These are phyloP conservation scores for Cryptotis parvus DNA, from an alignment of 2,113 vertebrate species.

Conservation along the genomic window DNA sequence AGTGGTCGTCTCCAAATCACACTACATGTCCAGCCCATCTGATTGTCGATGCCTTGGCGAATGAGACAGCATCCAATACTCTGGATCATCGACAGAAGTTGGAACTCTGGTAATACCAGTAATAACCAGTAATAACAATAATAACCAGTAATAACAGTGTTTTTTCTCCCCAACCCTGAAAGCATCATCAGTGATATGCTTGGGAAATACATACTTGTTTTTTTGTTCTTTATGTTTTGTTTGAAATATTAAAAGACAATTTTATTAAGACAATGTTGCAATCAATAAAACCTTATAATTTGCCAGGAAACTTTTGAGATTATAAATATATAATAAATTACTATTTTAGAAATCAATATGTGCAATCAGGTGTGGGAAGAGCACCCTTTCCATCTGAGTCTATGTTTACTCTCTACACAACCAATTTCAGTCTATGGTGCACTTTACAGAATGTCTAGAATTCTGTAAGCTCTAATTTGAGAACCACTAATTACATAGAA, in stretches of 20 bases:
- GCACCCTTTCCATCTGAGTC: rapidly evolving
- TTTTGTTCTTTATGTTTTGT: not conserved
- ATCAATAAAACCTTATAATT: too few species aligned
- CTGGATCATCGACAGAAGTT: too few species aligned
- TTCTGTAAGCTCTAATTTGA: not conserved
- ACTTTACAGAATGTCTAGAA: not conserved
- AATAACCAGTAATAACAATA: too few species aligned
- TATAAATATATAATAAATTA: not conserved
- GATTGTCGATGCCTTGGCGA: too few species aligned
- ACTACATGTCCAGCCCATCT: too few species aligned
- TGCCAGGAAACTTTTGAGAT: not conserved
- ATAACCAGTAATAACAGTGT: too few species aligned
- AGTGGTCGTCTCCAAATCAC: too few species aligned
- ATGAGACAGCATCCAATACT: too few species aligned
- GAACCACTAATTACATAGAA: not conserved
- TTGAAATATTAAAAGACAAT: not conserved
- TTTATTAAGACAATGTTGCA: not conserved
- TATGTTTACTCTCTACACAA: not conserved
- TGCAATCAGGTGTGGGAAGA: not conserved
- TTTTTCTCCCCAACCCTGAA: too few species aligned
- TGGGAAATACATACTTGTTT: not conserved
- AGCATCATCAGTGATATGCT: not conserved
- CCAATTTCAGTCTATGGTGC: not conserved
- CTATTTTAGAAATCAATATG: not conserved
- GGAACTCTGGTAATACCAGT: too few species aligned